Conservation (phyloP, 2,797 vertebrate genomes). For the Peromyscus eremicus region DNA sequence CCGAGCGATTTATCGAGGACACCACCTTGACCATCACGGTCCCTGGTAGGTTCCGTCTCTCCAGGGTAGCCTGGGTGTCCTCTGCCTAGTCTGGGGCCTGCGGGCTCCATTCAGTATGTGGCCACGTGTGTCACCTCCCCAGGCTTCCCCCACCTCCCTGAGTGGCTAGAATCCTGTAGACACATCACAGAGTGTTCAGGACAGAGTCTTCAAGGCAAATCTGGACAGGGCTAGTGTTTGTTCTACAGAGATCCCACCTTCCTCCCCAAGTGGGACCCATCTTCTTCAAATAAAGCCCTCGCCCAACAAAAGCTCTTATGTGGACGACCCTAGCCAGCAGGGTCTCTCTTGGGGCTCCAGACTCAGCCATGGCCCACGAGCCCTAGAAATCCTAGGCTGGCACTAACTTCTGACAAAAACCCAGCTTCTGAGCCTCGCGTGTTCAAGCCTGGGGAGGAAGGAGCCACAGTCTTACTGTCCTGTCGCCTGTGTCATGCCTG, state of each 20-base stretch:
- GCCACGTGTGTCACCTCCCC: background rate
- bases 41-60: constrained; percentile 64
- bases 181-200: background rate
- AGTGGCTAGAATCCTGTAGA: background rate
- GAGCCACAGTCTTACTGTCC: background rate
- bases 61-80: background rate
- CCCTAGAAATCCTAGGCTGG: background rate
- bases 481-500: too few relatives aligned
- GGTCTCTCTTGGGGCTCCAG: background rate
- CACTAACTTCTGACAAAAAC: background rate
- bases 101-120: background rate
- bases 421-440: background rate
- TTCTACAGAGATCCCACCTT: background rate
- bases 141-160: background rate
- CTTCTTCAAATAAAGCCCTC: background rate
- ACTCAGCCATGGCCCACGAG: background rate
- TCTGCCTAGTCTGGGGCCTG: background rate
- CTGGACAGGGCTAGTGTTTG: too few relatives aligned
- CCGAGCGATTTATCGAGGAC: constrained; percentile 65
- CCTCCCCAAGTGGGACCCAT: background rate
- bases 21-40: constrained; percentile 64
- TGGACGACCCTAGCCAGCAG: background rate
- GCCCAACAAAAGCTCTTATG: background rate
- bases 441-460: background rate
- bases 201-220: background rate